A percentile compares a stretch with the other conserved stretches of the same genome.
phyloP scores from a whole-genome alignment of 2,113 vertebrate genomes.

The Lagopus leucura region DNA sequence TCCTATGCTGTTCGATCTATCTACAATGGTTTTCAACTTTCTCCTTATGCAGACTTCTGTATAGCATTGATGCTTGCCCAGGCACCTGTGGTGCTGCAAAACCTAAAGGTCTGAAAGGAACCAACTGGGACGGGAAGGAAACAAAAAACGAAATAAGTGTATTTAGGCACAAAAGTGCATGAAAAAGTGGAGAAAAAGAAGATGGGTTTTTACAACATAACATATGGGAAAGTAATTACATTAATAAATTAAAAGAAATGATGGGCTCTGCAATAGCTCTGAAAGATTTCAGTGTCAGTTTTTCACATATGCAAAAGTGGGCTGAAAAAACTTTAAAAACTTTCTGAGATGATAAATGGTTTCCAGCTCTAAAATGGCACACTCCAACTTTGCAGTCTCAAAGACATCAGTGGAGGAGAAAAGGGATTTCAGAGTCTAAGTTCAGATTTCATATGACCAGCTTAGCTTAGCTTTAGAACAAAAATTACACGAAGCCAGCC shows the following conservation, averaged over 20 bases:
- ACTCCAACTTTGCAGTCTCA: neutral
- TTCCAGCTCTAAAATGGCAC: neutral
- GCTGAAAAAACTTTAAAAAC: neutral
- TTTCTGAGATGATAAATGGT: neutral
- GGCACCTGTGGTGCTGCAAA: neutral
- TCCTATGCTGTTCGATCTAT: neutral
- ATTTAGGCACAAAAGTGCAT: neutral
- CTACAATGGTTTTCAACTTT: neutral
- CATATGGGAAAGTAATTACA: neutral
- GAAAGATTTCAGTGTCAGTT: slow-evolving; percentile 23
- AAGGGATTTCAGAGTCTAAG: neutral
- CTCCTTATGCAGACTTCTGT: neutral
- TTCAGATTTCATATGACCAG: neutral
- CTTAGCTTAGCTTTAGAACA: neutral
- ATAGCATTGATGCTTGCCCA: neutral
- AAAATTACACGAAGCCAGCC: neutral
- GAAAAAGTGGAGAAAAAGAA: neutral
- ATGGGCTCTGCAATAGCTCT: neutral
- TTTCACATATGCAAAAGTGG: neutral
- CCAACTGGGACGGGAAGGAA: neutral
- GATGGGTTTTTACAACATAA: neutral
- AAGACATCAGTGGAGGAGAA: neutral
- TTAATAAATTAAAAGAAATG: slow-evolving; percentile 12
- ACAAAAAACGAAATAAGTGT: neutral
- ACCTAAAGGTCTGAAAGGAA: neutral